A percentile compares a stretch with the other conserved stretches of the same genome.
Evolutionary conservation across 2,888 invertebrate species (phyloP).

Genomic region (Synanthedon tipuliformis): DNA sequence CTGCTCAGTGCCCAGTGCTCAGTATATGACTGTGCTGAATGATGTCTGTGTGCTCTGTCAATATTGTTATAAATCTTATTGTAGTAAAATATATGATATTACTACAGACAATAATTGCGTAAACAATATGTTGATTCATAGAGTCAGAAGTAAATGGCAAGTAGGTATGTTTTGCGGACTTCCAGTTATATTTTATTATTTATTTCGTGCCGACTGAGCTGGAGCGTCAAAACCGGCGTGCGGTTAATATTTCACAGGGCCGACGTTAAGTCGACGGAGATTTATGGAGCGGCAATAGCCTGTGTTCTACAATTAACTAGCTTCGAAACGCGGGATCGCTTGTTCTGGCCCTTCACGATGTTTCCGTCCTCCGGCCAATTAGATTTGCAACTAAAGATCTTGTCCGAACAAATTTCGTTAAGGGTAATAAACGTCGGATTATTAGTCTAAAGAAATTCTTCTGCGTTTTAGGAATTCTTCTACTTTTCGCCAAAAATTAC

Average conservation of each 20-base stretch:
- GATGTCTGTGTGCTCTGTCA: background rate
- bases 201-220: constrained; percentile 37
- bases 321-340: constrained; percentile 14
- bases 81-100: background rate
- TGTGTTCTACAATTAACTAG: constrained; percentile 62
- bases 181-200: constrained; percentile 40
- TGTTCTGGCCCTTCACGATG: constrained; percentile 2
- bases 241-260: constrained; percentile 64
- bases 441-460: too few species aligned
- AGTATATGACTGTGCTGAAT: too few species aligned
- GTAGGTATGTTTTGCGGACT: constrained; percentile 10
- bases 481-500: too few species aligned
- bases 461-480: too few species aligned
- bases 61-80: background rate
- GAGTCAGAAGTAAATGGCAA: background rate
- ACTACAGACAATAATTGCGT: background rate
- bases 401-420: background rate
- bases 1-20: too few species aligned
- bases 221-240: constrained; percentile 56
- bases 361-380: background rate
- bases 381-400: background rate
- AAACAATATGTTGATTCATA: background rate
- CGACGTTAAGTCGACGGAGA: constrained; percentile 62
- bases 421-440: background rate
- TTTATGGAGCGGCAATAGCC: constrained; percentile 52